Percentiles rank a stretch among this genome's conserved stretches.
Evolutionary conservation across 2,797 vertebrate species (phyloP).

Genomic region (Malurus splendens): DNA sequence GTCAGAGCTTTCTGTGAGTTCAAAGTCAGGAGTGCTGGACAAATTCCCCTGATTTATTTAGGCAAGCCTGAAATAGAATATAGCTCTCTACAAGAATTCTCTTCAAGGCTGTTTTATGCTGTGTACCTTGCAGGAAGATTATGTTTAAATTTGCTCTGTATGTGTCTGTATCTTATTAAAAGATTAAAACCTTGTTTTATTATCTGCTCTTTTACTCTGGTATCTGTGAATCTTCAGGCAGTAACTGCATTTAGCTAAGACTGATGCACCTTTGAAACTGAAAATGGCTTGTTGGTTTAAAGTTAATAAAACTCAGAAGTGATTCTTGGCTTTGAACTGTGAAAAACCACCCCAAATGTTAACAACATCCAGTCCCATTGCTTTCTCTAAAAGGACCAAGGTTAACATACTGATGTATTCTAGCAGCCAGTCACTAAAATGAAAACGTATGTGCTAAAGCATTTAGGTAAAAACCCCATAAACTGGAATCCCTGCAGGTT

Average conservation of each 20-base stretch:
- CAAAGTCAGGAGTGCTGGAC: not conserved
- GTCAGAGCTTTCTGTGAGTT: not conserved
- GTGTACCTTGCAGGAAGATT: not conserved
- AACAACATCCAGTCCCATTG: not conserved
- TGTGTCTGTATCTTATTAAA: not conserved
- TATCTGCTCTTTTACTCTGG: not conserved
- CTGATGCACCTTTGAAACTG: not conserved
- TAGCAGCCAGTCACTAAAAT: not conserved
- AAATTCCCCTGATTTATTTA: not conserved
- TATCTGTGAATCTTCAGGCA: not conserved
- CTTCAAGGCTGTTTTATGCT: not conserved
- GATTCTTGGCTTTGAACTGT: not conserved
- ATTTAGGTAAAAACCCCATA: not conserved
- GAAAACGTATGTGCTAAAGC: not conserved
- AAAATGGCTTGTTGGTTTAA: not conserved
- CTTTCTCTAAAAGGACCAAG: not conserved
- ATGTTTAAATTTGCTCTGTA: not conserved
- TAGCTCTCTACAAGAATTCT: not conserved
- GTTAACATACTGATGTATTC: not conserved
- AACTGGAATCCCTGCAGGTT: not conserved
- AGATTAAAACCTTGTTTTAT: not conserved
- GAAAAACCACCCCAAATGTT: not conserved
- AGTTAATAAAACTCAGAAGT: not conserved
- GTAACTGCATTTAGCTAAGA: not conserved
- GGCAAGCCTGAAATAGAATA: not conserved